Percentiles rank a stretch among this genome's conserved stretches.
These are phyloP conservation scores for Rhyzopertha dominica DNA, from an alignment of 1,140 invertebrate species.

Conservation along the genomic window DNA sequence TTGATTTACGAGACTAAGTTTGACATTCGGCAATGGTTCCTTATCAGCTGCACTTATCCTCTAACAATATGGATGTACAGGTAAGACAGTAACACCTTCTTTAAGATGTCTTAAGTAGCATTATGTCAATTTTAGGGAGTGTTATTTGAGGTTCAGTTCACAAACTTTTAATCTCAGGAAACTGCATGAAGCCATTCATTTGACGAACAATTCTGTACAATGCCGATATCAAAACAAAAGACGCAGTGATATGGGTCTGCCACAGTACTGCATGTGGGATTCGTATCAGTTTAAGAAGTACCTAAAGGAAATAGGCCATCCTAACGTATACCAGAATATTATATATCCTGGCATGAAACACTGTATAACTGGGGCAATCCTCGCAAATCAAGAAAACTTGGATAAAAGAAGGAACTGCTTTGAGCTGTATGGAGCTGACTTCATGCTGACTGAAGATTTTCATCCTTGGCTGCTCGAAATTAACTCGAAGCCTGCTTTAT, in stretches of 20 bases:
- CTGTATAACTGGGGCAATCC: slow-evolving; percentile 72
- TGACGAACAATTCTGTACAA: slow-evolving; percentile 90
- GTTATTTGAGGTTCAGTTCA: slow-evolving; percentile 85
- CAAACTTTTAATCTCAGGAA: slow-evolving; percentile 77
- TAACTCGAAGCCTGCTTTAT: slow-evolving; percentile 83
- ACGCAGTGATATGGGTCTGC: slow-evolving; percentile 57
- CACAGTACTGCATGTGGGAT: slow-evolving; percentile 82
- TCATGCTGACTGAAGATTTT: slow-evolving; percentile 80
- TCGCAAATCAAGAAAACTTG: slow-evolving; percentile 70
- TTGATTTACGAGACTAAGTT: slow-evolving; percentile 86
- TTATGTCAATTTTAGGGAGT: slow-evolving; percentile 53
- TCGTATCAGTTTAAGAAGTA: slow-evolving; percentile 64
- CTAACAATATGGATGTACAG: slow-evolving; percentile 87
- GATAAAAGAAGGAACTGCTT: slow-evolving; percentile 73
- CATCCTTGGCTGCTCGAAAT: slow-evolving; percentile 91
- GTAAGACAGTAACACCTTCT: slow-evolving; percentile 41
- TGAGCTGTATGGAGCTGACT: slow-evolving; percentile 90
- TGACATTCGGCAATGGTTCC: slow-evolving; percentile 85
- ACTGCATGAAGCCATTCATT: slow-evolving; percentile 83
- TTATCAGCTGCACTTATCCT: slow-evolving; percentile 76
- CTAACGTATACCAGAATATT: slow-evolving; percentile 55
- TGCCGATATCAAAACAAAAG: slow-evolving; percentile 68
- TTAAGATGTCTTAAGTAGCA: slow-evolving; percentile 4
- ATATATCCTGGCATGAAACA: slow-evolving; percentile 86
- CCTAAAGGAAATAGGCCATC: slow-evolving; percentile 35